Evolutionary conservation across 1,140 invertebrate genomes (phyloP), one percentile per base, ranked within the genome.

Genomic region (Lepidostoma basale): DNA sequence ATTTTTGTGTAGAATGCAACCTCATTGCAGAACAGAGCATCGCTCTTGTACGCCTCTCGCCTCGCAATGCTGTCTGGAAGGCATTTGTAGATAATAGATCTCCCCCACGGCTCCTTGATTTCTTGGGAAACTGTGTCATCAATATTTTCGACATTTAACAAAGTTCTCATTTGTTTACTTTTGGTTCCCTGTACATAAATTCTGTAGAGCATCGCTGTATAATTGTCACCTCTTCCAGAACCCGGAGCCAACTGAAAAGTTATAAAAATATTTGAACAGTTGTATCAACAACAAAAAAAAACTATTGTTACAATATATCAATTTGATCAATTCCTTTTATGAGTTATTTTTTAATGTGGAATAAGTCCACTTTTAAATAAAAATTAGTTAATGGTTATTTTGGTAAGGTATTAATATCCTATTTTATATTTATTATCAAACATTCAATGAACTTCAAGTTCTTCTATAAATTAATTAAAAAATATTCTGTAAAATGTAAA

Each of bases 161-260:
- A 39, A 8, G 60, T 65, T 23, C 44, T 40, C n/a, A 73, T 73
- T 3, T 74, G 60, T 28, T 80, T 80, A 8, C 8, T 66, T 20
- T 83, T 81, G 4, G 79, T 78, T 0, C 89, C 89, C 68, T 84
- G 86, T 0, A 88, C 76, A 0, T 80, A 79, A 28, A 90, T 80
- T 12, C 89, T 84, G 74, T 90, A 90, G 0, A 90, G 76, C 83
- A 89, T 88, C 8, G 89, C 89, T 0, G 89, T 90, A 71, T 91
- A 90, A 75, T 90, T 91, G 69, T 91, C 89, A 4, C 89, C 89
- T 33, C 88, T 81, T 62, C 87, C 88, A 0, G 88, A 88, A 4
- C 88, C 89, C 5, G 83, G 86, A n/a, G 87, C 85, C 66, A 88
- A 84, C 81, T 89, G 54, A 10, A 56, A 56, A 56, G 10, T 3